Evolutionary conservation across 2,113 vertebrate species (phyloP), one percentile per base, ranked within the genome.

Genomic region (Perca schrenkii): DNA sequence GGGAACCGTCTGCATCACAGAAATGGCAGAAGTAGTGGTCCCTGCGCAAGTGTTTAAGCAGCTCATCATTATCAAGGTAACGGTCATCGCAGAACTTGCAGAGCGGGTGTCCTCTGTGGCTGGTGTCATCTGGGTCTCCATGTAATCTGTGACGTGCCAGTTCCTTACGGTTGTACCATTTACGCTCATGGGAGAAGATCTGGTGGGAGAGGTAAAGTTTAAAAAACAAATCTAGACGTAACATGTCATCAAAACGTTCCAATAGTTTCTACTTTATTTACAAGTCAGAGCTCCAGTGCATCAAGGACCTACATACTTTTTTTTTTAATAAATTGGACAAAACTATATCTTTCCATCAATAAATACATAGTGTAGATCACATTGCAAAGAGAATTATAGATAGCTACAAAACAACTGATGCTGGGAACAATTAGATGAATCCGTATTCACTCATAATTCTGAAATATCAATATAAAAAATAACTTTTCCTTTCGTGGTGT

Each of bases 11-110:
- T 0, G 98, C 96, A 16, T 99, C 98, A 53, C 98, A 99, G 91
- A 99, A 99, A 86, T 99, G 98, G 80, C 98, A 99, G 90, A 99
- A 99, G 79, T 97, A 99, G 91, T 99, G 98, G 79, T 99, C 98
- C 8, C 97, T 95, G 0, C 98, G 93, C 65, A 99, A 89, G 89
- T 99, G 98, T 50, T 99, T 99, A 3, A 99, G 95, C 22, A 99
- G 90, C 91, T 99, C 98, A 0, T 99, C 98, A 0, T 99, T 99
- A 84, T 99, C 98, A 57, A 99, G 92, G 83, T 99, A 99, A 0
- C 98, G 96, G 82, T 99, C 98, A 0, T 99, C 98, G 0, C 98
- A 99, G 91, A 99, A 99, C 90, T 99, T 99, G 85, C 98, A 99
- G 14, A 99, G 96, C 0, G 98, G 98, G 74, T 99, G 98, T 8